These are phyloP conservation scores for Trichopoda pennipes DNA, from an alignment of 2,888 invertebrate genomes.

Conservation along the genomic window DNA sequence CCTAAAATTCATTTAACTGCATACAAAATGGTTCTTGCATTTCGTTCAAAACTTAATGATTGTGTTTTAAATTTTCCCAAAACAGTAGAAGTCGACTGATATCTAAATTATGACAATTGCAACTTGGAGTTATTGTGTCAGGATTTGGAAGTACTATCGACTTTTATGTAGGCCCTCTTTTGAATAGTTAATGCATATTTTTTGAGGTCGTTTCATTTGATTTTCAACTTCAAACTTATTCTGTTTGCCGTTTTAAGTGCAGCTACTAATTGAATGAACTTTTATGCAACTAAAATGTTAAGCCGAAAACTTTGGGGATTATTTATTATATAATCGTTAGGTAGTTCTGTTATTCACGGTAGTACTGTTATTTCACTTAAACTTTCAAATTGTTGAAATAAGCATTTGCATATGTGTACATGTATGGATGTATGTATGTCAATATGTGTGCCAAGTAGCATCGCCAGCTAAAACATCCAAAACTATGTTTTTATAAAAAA, in stretches of 20 bases:
- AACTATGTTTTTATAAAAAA: neutral
- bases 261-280: conserved; percentile 46
- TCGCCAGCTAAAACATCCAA: neutral
- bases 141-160: neutral
- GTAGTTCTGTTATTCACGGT: conserved; percentile 51
- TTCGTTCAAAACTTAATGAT: neutral
- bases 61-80: no score
- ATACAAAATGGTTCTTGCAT: neutral
- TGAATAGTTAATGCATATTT: conserved; percentile 44
- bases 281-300: conserved; percentile 56
- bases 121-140: neutral
- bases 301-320: conserved; percentile 45
- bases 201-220: conserved; percentile 45
- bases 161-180: conserved; percentile 5
- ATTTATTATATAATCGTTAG: conserved; percentile 34
- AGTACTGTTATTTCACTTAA: conserved; percentile 50
- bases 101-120: neutral
- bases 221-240: conserved; percentile 39
- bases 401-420: no score
- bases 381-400: conserved; percentile 47
- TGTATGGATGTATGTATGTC: neutral
- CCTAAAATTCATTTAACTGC: neutral
- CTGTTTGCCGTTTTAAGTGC: conserved; percentile 48
- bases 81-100: neutral
- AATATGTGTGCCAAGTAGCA: neutral